Percentiles rank a stretch among this genome's conserved stretches.
Evolutionary conservation across 2,888 invertebrate genomes (phyloP).

Genomic region (Phragmatobia fuliginosa): DNA sequence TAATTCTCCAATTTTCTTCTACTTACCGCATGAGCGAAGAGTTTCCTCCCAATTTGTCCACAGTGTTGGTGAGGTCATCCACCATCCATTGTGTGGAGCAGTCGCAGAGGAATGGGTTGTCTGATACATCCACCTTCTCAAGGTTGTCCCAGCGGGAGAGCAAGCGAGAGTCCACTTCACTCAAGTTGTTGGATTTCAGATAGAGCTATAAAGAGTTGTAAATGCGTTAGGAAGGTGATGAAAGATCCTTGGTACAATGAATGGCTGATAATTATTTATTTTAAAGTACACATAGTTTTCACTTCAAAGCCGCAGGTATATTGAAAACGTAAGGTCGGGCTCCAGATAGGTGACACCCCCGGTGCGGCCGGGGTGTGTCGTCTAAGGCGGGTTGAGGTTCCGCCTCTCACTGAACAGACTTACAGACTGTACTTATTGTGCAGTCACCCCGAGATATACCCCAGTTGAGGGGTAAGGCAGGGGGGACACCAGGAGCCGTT

Average conservation of each 20-base stretch:
- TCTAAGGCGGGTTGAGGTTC: too few species aligned
- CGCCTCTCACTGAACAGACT: too few species aligned
- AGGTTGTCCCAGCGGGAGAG: conserved; percentile 90
- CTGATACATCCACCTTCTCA: conserved; percentile 88
- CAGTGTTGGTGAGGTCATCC: conserved; percentile 86
- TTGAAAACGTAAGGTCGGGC: too few species aligned
- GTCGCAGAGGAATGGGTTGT: conserved; percentile 93
- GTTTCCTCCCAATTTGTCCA: conserved; percentile 76
- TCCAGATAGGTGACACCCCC: too few species aligned
- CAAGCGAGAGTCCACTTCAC: conserved; percentile 88
- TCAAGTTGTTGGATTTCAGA: conserved; percentile 90
- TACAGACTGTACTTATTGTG: too few species aligned
- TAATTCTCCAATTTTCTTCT: neutral
- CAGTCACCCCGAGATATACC: too few species aligned
- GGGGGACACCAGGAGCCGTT: too few species aligned
- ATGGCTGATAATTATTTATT: too few species aligned
- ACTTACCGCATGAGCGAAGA: conserved; percentile 81
- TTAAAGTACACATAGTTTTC: too few species aligned
- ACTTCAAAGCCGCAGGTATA: too few species aligned
- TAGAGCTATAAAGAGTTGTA: conserved; percentile 84
- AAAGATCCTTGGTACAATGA: neutral
- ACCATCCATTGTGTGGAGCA: conserved; percentile 93
- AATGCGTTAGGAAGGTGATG: neutral
- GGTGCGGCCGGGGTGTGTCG: too few species aligned
- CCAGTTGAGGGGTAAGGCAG: too few species aligned